phyloP scores from a whole-genome alignment of 2,113 vertebrate species.

The Scortum barcoo region DNA sequence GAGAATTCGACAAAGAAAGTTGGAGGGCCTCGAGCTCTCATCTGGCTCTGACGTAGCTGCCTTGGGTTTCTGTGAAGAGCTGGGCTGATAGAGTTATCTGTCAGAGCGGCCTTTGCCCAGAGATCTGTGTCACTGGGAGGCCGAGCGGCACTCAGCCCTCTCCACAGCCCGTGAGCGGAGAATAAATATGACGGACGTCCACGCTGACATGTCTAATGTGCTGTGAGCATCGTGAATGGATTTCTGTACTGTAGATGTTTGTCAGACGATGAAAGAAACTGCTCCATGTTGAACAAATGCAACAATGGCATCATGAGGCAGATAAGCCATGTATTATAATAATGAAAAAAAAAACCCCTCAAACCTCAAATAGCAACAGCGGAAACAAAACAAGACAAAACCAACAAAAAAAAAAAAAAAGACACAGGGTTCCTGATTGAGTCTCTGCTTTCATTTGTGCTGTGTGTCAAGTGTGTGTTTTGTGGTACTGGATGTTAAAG shows the following conservation, averaged over 20 bases:
- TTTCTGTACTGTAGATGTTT: constrained; percentile 46
- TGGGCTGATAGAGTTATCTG: constrained; percentile 37
- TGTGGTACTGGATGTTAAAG: constrained; percentile 63
- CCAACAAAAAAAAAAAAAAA: constrained; percentile 32
- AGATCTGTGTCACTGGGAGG: constrained; percentile 31
- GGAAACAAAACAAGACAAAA: constrained; percentile 25
- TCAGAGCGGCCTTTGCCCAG: constrained; percentile 25
- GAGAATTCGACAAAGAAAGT: constrained; percentile 1
- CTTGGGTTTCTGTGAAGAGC: constrained; percentile 41
- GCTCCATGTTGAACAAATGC: constrained; percentile 39
- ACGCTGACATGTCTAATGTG: constrained; percentile 19
- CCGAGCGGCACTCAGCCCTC: constrained; percentile 13
- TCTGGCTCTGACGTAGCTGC: constrained; percentile 19
- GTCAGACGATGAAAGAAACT: constrained; percentile 29
- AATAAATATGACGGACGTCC: constrained; percentile 15
- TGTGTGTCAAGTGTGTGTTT: constrained; percentile 57
- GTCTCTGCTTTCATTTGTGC: constrained; percentile 51
- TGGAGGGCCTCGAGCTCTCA: constrained; percentile 21
- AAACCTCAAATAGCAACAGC: constrained; percentile 60
- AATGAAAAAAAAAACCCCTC: constrained; percentile 14
- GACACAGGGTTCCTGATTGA: constrained; percentile 60
- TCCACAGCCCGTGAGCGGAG: constrained; percentile 42
- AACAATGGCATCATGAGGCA: constrained; percentile 30
- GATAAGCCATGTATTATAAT: constrained; percentile 54
- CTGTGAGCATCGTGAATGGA: constrained; percentile 43